Evolutionary conservation across 2,797 vertebrate species (phyloP).

Genomic region (Sciurus carolinensis): DNA sequence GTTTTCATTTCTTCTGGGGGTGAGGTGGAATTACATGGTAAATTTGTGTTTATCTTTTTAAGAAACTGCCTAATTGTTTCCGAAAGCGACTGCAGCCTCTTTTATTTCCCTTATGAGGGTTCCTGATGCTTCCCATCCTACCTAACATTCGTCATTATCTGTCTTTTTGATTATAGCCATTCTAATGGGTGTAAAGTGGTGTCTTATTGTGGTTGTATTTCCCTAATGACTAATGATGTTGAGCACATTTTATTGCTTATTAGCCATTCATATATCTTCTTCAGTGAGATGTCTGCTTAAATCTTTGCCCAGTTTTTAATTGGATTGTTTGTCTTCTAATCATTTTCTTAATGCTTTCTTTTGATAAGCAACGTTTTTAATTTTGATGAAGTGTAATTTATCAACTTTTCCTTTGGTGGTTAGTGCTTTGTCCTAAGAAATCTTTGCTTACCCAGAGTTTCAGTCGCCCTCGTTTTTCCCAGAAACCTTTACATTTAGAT

Average conservation of each 20-base stretch:
- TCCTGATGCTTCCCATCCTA: neutral
- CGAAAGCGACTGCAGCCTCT: rapidly evolving
- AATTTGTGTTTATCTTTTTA: neutral
- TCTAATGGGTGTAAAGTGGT: neutral
- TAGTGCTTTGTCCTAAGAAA: neutral
- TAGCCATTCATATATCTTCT: neutral
- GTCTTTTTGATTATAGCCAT: neutral
- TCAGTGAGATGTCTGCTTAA: neutral
- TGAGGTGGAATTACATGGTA: neutral
- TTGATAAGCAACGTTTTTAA: conserved; percentile 44
- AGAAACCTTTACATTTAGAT: neutral
- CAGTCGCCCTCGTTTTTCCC: neutral
- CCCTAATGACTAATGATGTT: neutral
- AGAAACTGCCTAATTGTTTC: neutral
- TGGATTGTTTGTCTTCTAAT: conserved; percentile 67
- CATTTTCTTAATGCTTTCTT: conserved; percentile 61
- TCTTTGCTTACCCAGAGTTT: neutral
- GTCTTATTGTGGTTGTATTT: neutral
- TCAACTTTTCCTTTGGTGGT: neutral
- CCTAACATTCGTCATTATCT: neutral
- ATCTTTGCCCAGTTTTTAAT: conserved; percentile 53
- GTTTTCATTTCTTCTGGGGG: too few relatives aligned
- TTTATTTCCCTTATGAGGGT: neutral
- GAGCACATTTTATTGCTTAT: neutral
- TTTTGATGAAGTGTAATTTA: conserved; percentile 52